These are phyloP conservation scores for Drosophila sordidula DNA, from an alignment of 2,888 invertebrate species.

Conservation along the genomic window DNA sequence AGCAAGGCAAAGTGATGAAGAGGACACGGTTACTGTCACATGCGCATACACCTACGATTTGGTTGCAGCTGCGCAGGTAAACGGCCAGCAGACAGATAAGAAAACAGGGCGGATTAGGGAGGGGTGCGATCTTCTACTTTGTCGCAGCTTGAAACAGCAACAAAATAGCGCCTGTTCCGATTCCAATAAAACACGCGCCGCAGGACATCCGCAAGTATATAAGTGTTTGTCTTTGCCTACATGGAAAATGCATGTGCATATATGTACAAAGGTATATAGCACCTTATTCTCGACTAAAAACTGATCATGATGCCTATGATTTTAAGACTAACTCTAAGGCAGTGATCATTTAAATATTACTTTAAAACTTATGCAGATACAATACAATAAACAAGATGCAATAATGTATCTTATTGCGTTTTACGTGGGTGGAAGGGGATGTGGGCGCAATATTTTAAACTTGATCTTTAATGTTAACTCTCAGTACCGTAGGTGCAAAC, in stretches of 20 bases:
- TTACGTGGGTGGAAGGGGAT: too few relatives aligned
- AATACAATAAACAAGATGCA: too few relatives aligned
- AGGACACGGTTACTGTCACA: slow-evolving; percentile 38
- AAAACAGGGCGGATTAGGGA: slow-evolving; percentile 61
- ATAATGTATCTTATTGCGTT: too few relatives aligned
- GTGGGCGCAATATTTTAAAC: too few relatives aligned
- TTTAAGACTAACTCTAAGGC: too few relatives aligned
- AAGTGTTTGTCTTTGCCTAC: slow-evolving; percentile 6
- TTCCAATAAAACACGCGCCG: slow-evolving; percentile 48
- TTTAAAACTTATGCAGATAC: too few relatives aligned
- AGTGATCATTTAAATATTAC: too few relatives aligned
- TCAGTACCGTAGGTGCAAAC: too few relatives aligned
- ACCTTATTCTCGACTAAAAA: too few relatives aligned
- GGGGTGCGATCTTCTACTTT: slow-evolving; percentile 69
- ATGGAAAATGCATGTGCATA: slow-evolving; percentile 10
- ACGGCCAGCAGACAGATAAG: slow-evolving; percentile 47
- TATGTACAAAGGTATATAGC: too few relatives aligned
- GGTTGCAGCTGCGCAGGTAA: slow-evolving; percentile 74
- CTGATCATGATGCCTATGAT: too few relatives aligned
- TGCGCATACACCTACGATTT: slow-evolving; percentile 53
- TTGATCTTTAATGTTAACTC: too few relatives aligned
- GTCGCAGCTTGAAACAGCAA: slow-evolving; percentile 60
- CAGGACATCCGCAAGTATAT: slow-evolving; percentile 56
- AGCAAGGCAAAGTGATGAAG: slow-evolving; percentile 49
- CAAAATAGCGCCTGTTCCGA: slow-evolving; percentile 48